Evolutionary conservation across 2,888 invertebrate genomes (phyloP), one percentile per base, ranked within the genome.

Genomic region (Siphonodentalium dalli): DNA sequence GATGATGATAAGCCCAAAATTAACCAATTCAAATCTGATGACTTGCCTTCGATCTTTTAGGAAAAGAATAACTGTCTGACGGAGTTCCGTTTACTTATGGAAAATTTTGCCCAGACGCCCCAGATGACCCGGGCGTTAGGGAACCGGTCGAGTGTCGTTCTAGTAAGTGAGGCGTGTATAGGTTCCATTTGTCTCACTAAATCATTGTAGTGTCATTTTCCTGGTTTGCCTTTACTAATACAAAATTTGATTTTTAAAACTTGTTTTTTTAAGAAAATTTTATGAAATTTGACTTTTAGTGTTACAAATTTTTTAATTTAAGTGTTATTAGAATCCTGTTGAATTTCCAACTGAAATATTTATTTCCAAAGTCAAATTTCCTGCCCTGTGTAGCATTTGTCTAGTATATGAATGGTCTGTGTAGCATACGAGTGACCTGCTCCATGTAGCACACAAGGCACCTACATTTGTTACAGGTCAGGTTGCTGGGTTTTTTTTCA

Each of bases 51-150:
- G 31, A 43, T 66, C 51, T 68, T 70, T 23, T 72, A 77, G 77
- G 77, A 75, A 40, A 75, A 73, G 68, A 75, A 72, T 62, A 65
- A 66, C 44, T 74, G 73, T 58, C 65, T 74, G 66, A 68, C 67
- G 69, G 75, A 77, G 55, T 66, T 74, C 54, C 72, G 74, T 57
- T 69, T 72, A 41, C 72, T n/a, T n/a, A n/a, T 71, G 49, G 71
- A 69, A 40, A 69, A 66, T 63, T 67, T 71, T 45, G 75, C 76
- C 7, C 65, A 73, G 43, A 77, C 77, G n/a, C 78, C 78, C 8
- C 65, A 75, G 52, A 62, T 78, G 52, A 69, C 66, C 58, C 65
- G 75, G 56, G 66, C 73, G 48, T 66, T 71, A 34, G 68, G 73
- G 48, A 72, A 72, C 56, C 59, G 76, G 24, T 76, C 75, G 58